These are phyloP conservation scores for Drosophila nr. fundita DNA, from an alignment of 2,888 invertebrate genomes.

Conservation along the genomic window DNA sequence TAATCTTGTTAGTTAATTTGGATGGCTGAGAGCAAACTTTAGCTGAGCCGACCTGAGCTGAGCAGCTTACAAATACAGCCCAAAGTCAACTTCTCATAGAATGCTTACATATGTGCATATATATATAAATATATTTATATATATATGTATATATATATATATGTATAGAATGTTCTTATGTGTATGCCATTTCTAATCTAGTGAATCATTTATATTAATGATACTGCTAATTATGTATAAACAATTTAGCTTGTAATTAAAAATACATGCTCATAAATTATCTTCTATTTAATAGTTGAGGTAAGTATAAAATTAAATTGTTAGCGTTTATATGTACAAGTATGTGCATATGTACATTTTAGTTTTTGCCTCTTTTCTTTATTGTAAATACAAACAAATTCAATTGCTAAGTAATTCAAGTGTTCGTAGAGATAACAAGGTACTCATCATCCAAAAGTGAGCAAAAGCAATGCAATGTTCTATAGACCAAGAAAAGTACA, in stretches of 20 bases:
- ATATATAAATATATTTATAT: background rate
- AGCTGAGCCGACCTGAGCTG: constrained; percentile 6
- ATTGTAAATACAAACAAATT: constrained; percentile 55
- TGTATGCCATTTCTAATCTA: background rate
- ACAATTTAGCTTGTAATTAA: background rate
- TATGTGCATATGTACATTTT: background rate
- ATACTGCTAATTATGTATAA: background rate
- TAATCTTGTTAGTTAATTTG: constrained; percentile 83
- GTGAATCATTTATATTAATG: background rate
- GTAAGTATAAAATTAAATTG: background rate
- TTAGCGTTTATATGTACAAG: background rate
- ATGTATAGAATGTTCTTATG: background rate
- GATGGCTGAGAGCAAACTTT: constrained; percentile 60
- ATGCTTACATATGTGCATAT: background rate
- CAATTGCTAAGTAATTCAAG: constrained; percentile 69
- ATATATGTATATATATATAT: too few species aligned
- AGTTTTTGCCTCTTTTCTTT: constrained; percentile 5
- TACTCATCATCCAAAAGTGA: constrained; percentile 61
- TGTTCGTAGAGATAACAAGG: constrained; percentile 75
- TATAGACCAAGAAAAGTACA: constrained; percentile 35
- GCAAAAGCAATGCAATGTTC: constrained; percentile 37
- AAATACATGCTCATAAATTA: background rate
- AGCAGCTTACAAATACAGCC: constrained; percentile 2
- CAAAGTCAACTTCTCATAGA: background rate
- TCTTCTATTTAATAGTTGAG: background rate